phyloP scores from a whole-genome alignment of 2,113 vertebrate genomes.

The Erythrocercus mccallii region DNA sequence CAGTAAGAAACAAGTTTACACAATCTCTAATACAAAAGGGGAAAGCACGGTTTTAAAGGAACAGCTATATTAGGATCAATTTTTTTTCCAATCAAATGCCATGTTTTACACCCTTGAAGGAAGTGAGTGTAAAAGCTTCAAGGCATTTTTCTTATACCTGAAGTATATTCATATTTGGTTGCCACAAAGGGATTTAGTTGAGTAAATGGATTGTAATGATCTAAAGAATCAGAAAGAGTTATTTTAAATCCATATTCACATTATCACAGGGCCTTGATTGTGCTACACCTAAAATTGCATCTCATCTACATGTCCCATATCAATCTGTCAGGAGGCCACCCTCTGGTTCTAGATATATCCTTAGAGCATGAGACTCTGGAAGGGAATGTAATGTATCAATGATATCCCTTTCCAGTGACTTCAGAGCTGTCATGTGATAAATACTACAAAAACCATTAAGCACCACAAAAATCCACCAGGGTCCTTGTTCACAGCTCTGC shows the following conservation, averaged over 20 bases:
- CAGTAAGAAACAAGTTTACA: background rate
- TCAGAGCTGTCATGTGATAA: background rate
- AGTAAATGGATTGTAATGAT: constrained; percentile 89
- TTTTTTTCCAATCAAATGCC: constrained; percentile 8
- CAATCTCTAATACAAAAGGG: background rate
- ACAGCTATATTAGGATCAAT: background rate
- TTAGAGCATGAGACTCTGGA: background rate
- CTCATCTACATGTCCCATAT: background rate
- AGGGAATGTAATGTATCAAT: background rate
- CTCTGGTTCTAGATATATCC: background rate
- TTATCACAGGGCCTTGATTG: accelerated
- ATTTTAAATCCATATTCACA: constrained; percentile 10
- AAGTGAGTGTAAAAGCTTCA: constrained; percentile 18
- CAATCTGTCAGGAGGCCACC: background rate
- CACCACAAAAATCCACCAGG: background rate
- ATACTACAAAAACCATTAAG: background rate
- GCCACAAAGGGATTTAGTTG: constrained; percentile 83
- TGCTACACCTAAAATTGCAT: background rate
- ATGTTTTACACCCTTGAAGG: constrained; percentile 31
- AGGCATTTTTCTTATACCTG: constrained; percentile 79
- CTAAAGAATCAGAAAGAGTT: constrained; percentile 80
- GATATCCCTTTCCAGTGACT: background rate
- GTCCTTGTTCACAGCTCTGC: background rate
- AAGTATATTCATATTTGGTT: constrained; percentile 83
- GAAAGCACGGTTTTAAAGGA: background rate